A percentile compares a stretch with the other conserved stretches of the same genome.
These are phyloP conservation scores for Seriola dumerili DNA, from an alignment of 2,113 vertebrate species.

Conservation along the genomic window DNA sequence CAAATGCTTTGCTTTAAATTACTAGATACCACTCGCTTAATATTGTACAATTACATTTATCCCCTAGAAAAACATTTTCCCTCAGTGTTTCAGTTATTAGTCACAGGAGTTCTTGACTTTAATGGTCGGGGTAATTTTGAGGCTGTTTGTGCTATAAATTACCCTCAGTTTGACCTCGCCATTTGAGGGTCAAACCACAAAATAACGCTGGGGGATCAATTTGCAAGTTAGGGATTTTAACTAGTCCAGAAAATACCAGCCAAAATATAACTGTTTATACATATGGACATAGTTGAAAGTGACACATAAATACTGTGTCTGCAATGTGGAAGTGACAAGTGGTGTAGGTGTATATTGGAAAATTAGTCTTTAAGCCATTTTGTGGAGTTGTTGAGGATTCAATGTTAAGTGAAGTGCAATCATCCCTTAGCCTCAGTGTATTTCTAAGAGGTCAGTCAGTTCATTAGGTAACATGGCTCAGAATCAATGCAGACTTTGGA, in stretches of 20 bases:
- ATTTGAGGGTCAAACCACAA: constrained; percentile 69
- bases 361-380: neutral
- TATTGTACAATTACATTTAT: constrained; percentile 43
- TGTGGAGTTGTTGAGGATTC: neutral
- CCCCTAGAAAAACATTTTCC: constrained; percentile 43
- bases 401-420: neutral
- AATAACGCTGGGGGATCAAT: constrained; percentile 62
- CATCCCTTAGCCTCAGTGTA: neutral
- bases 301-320: constrained; percentile 13
- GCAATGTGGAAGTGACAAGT: constrained; percentile 8
- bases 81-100: constrained; percentile 52
- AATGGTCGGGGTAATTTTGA: constrained; percentile 62
- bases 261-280: constrained; percentile 48
- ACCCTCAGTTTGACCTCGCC: constrained; percentile 68
- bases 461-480: constrained; percentile 2
- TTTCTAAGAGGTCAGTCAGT: neutral
- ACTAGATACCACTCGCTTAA: neutral
- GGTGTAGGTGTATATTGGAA: constrained; percentile 17
- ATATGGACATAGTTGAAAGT: constrained; percentile 35
- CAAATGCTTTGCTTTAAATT: constrained; percentile 45
- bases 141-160: constrained; percentile 73
- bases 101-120: constrained; percentile 44
- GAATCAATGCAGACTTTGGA: constrained; percentile 42
- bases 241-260: constrained; percentile 30
- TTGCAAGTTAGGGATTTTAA: constrained; percentile 56